Evolutionary conservation across 37 sponge, comb jelly and placozoan species (phyloP), one percentile per base, ranked within the genome.

Genomic region (Cliona cf. orientalis): DNA sequence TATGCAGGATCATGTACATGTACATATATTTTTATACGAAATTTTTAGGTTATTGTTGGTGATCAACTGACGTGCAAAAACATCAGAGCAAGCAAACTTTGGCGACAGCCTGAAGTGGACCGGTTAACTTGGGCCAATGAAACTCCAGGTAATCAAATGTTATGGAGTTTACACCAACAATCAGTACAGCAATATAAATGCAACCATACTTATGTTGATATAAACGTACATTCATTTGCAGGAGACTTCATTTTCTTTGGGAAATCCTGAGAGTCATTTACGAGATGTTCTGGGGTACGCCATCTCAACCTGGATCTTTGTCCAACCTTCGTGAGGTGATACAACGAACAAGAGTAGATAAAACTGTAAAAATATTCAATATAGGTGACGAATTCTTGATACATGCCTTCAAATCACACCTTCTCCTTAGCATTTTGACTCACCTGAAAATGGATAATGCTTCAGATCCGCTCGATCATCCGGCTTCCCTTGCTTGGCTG

Each of bases 91-190:
- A 38, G 34, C 29, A 66, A 37, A 33, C 25, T 42, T 17, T 44
- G 38, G 71, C 22, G 40, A 12, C 60, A 58, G 12, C 56, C 41
- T 68, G 69, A 67, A 23, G 14, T 41, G 34, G 28, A 70, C n/a
- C 26, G 34, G 40, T 58, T 80, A 3, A 66, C 39, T 17, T 80
- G 81, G 81, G 81, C 25, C 2, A 41, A 70, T 49, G 81, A 80
- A n/a, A 71, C 12, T 46, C 81, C 81, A 46, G 81, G 81, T 70
- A 64, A n/a, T n/a, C n/a, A n/a, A n/a, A n/a, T n/a, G n/a, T n/a
- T n/a, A n/a, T n/a, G n/a, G n/a, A n/a, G n/a, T n/a, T n/a, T n/a
- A n/a, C n/a, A n/a, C n/a, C n/a, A n/a, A n/a, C n/a, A n/a, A n/a
- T n/a, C n/a, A n/a, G n/a, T n/a, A n/a, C n/a, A n/a, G n/a, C n/a